Evolutionary conservation across 2,797 vertebrate genomes (phyloP).

Genomic region (Scolopax rusticola): DNA sequence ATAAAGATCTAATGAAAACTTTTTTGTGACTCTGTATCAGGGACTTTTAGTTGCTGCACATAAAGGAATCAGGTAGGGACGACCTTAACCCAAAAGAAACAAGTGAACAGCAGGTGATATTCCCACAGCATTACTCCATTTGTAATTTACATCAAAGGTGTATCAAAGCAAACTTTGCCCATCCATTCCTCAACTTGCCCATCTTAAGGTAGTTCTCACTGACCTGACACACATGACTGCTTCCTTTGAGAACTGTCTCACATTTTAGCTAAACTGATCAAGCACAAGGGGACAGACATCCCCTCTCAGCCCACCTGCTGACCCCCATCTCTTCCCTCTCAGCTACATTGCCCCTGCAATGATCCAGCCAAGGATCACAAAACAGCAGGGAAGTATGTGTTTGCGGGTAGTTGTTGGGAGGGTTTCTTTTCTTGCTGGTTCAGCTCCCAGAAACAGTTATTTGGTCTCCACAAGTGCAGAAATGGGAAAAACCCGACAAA

Average conservation of each 20-base stretch:
- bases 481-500: not conserved
- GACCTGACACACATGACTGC: too few relatives aligned
- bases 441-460: not conserved
- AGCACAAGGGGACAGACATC: not conserved
- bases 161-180: not conserved
- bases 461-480: not conserved
- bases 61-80: not conserved
- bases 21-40: not conserved
- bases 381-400: not conserved
- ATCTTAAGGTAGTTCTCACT: not conserved
- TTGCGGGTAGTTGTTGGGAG: not conserved
- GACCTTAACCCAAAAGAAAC: not conserved
- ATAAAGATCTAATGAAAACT: not conserved
- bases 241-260: not conserved
- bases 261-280: not conserved
- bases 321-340: accelerated
- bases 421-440: not conserved
- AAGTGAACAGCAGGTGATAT: accelerated
- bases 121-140: accelerated
- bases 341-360: accelerated
- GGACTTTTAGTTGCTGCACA: not conserved
- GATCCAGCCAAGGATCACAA: not conserved
- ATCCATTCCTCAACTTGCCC: not conserved
- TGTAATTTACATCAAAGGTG: not conserved
- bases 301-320: not conserved